phyloP scores from a whole-genome alignment of 2,888 invertebrate species.

The Nymphalis urticae region DNA sequence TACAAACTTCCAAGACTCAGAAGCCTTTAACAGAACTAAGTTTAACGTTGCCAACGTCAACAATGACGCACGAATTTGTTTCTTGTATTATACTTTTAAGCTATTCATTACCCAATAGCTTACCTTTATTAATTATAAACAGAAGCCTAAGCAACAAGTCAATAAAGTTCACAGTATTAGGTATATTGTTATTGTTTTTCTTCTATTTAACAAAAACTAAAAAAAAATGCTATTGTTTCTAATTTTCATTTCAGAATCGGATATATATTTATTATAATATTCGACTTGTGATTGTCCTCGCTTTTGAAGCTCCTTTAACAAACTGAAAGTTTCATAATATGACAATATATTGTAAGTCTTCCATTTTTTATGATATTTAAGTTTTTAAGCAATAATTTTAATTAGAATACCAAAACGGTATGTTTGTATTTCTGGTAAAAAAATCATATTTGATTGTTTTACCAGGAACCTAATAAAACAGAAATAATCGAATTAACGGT shows the following conservation, averaged over 20 bases:
- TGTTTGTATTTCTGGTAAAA: not conserved
- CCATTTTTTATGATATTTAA: constrained; percentile 7
- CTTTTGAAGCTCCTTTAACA: not conserved
- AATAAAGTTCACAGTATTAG: too few relatives aligned
- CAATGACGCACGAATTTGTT: too few relatives aligned
- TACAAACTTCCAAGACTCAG: too few relatives aligned
- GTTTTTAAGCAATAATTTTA: not conserved
- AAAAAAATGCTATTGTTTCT: not conserved
- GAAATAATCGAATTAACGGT: not conserved
- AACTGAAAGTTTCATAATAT: not conserved
- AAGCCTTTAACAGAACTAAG: too few relatives aligned
- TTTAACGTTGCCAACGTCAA: too few relatives aligned
- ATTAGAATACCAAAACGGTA: constrained; percentile 4
- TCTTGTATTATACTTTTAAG: too few relatives aligned
- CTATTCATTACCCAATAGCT: too few relatives aligned
- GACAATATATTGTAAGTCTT: not conserved
- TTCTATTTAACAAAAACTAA: not conserved
- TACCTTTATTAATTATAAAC: too few relatives aligned
- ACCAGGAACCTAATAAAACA: not conserved
- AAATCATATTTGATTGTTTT: not conserved
- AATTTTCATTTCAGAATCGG: not conserved
- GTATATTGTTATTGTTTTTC: too few relatives aligned
- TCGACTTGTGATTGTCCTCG: not conserved
- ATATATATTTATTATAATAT: constrained; percentile 2
- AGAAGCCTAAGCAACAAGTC: too few relatives aligned